Evolutionary conservation across 2,113 vertebrate genomes (phyloP), one percentile per base, ranked within the genome.

Genomic region (Austrofundulus limnaeus): DNA sequence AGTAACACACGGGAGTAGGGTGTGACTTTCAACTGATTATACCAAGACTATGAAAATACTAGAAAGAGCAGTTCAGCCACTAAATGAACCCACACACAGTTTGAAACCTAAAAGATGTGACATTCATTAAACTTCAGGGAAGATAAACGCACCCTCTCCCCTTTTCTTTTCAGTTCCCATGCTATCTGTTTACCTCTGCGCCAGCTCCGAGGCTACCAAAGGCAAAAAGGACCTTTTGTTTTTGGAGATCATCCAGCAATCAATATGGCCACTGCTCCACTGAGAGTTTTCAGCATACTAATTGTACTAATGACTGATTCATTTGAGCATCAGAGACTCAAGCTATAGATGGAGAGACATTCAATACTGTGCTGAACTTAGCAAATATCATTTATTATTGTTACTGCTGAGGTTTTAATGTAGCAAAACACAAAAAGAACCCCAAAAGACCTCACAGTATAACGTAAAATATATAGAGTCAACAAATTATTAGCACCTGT

Each of bases 291-390:
- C 53, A 77, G 87, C 83, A 86, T 87, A 73, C 87, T 87, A 88
- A 89, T 88, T 48, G 54, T 71, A 52, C 79, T 65, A 62, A 83
- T 78, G 81, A 89, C 88, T 87, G 86, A 90, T 87, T 85, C 0
- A 78, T 82, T 70, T 74, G 76, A 62, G 75, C 78, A 86, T 70
- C 79, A 71, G 77, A 63, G 56, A 68, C 68, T 39, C 38, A 24
- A 59, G 69, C 70, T 72, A 78, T 61, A 68, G 66, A 70, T 70
- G 61, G 56, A 51, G 65, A 38, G 21, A 54, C 65, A 65, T 56
- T 62, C 64, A 59, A 62, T 57, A 13, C 42, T 51, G 59, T 53
- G 50, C 51, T 50, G 16, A 17, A 34, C 17, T 66, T 20, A 42
- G 43, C 15, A 52, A 52, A 54, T 24, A 51, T 1, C 42, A 67